Percentiles rank a stretch among this genome's conserved stretches.
Evolutionary conservation across 2,113 vertebrate species (phyloP).

Genomic region (Dinomys branickii): DNA sequence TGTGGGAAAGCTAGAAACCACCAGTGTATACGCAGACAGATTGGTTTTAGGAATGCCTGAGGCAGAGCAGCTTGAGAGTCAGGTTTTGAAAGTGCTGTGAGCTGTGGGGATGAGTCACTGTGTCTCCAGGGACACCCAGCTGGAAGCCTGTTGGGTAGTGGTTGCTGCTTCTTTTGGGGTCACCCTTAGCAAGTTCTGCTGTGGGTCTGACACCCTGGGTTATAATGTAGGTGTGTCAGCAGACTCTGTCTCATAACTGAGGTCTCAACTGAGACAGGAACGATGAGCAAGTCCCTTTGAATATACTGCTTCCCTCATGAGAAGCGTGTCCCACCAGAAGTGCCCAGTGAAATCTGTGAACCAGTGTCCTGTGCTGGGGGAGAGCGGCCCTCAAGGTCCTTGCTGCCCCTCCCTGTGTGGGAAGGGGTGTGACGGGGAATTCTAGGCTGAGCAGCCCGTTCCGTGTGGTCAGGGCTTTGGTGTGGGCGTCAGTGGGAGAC

Average conservation of each 20-base stretch:
- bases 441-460: constrained; percentile 66
- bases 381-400: background rate
- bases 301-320: background rate
- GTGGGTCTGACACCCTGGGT: background rate
- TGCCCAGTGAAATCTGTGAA: background rate
- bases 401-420: constrained; percentile 61
- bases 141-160: background rate
- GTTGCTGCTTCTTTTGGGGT: background rate
- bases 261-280: background rate
- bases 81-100: background rate
- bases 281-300: background rate
- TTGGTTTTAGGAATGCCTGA: background rate
- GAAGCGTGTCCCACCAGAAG: fast-evolving
- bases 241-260: background rate
- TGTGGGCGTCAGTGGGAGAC: constrained; percentile 73
- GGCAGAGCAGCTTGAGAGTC: background rate
- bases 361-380: background rate
- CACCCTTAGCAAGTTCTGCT: background rate
- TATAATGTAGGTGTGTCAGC: background rate
- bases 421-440: constrained; percentile 74
- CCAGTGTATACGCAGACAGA: background rate
- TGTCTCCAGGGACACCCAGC: background rate
- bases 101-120: background rate
- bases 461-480: constrained; percentile 68
- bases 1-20: constrained; percentile 25